Base-by-base conservation (phyloP, 2,888 invertebrate genomes). In the Clunio marinus region DNA sequence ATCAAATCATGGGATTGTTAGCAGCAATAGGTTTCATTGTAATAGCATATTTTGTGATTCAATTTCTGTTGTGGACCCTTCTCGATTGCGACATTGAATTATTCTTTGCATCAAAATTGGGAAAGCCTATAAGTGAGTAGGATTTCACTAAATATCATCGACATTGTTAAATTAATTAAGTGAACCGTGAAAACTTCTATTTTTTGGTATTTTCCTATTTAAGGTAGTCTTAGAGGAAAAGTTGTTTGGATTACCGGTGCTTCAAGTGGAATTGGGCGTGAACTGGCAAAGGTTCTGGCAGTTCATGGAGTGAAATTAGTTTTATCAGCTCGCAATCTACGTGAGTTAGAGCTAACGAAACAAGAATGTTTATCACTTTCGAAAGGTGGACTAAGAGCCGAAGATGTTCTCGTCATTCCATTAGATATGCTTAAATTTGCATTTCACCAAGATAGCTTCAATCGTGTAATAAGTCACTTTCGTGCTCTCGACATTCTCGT, bases 231-330 rank as follows among this genome's bases (percentile, higher is more conserved):
- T 65, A 77, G 79, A 51, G 86, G 86, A 0, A 86, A 90, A 77
- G 89, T 91, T 2, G 85, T 91, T 1, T 93, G 92, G 87, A 86
- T 93, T 72, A 90, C 89, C 1, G 92, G 92, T 46, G 89, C 91
- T 0, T 91, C 91, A 0, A 88, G 89, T 78, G 92, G 92, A 13
- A 91, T 93, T 70, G 92, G 92, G 1, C 88, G 89, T 77, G 77
- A 83, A 71, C 78, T 89, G 58, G 89, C 91, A 0, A 81, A 88
- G 70, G 82, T 83, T 20, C 77, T 90, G 62, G 87, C 90, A 0
- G 82, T 81, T 73, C 80, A 81, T 73, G 86, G 86, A 4, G 87
- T 85, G 1, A 86, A 85, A 75, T 74, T 91, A 46, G 83, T 86
- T 3, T 73, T 91, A 2, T 84, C 88, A 7, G 88, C 90, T 0